Percentiles rank a stretch among this genome's conserved stretches.
Conservation (phyloP, 2,113 vertebrate genomes). For the Neoarius graeffei region DNA sequence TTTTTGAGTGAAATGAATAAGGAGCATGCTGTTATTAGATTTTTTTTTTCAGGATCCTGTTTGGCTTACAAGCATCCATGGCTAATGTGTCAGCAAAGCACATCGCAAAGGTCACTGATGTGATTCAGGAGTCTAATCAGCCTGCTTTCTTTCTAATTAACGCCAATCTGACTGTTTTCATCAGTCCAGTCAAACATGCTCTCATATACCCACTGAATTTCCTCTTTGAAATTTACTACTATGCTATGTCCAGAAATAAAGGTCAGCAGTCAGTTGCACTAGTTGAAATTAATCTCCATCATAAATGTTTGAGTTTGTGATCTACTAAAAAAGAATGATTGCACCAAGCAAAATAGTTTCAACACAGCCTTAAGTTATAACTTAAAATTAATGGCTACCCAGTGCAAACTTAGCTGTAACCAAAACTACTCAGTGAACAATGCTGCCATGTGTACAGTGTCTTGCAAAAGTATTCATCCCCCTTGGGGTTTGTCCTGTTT, state of each 20-base stretch:
- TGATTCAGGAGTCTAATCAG: slow-evolving; percentile 51
- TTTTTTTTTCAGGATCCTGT: slow-evolving; percentile 2
- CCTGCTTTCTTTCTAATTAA: slow-evolving; percentile 48
- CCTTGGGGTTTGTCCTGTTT: no score
- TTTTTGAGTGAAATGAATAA: slow-evolving; percentile 11
- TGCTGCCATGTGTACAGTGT: no score
- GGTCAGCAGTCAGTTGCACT: neutral
- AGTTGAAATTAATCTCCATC: neutral
- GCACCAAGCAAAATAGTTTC: neutral
- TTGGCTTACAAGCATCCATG: slow-evolving; percentile 22
- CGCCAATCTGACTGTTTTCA: slow-evolving; percentile 29
- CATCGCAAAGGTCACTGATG: slow-evolving; percentile 50
- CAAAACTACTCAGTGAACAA: no score
- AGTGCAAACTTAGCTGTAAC: no score
- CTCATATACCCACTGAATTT: neutral
- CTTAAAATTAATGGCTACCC: neutral
- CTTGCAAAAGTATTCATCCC: no score
- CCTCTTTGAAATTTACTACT: neutral
- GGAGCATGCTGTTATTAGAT: slow-evolving; percentile 19
- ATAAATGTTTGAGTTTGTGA: neutral
- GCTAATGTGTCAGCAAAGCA: slow-evolving; percentile 38
- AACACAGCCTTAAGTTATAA: neutral
- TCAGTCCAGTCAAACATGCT: slow-evolving; percentile 16
- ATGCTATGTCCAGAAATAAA: neutral
- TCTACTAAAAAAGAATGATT: neutral